Conservation (phyloP, 2,113 vertebrate species). For the Phoxinus phoxinus region DNA sequence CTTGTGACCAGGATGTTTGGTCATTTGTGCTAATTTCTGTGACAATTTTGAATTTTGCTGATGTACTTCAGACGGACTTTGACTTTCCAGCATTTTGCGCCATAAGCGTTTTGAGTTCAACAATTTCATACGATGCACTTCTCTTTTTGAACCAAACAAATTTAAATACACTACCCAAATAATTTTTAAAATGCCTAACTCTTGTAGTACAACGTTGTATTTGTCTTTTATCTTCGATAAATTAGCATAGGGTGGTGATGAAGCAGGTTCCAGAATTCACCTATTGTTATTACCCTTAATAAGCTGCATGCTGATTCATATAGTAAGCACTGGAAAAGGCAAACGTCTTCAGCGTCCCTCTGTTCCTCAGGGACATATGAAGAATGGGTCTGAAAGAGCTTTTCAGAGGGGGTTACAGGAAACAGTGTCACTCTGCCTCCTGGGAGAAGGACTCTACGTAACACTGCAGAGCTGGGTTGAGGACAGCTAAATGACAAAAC, state of each 20-base stretch:
- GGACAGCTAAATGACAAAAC: constrained; percentile 41
- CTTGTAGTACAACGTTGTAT: background rate
- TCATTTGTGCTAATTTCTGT: background rate
- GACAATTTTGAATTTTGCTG: background rate
- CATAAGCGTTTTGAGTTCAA: background rate
- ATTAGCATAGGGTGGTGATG: background rate
- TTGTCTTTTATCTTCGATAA: background rate
- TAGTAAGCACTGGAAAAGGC: constrained; percentile 25
- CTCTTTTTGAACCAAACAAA: background rate
- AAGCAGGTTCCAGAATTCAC: background rate
- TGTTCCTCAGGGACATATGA: constrained; percentile 45
- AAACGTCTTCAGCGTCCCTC: background rate
- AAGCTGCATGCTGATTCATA: constrained; percentile 27
- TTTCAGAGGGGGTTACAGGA: constrained; percentile 53
- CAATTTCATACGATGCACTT: background rate
- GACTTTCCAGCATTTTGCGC: background rate
- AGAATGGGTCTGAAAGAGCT: constrained; percentile 43
- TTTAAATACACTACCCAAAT: background rate
- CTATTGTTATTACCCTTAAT: constrained; percentile 10
- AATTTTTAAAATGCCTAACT: background rate
- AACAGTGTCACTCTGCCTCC: constrained; percentile 55
- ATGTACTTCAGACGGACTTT: background rate
- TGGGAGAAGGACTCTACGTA: constrained; percentile 38
- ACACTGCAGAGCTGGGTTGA: constrained; percentile 49
- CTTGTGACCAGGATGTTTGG: background rate